Evolutionary conservation across 2,888 invertebrate genomes (phyloP), one percentile per base, ranked within the genome.

Genomic region (Noctua comes): DNA sequence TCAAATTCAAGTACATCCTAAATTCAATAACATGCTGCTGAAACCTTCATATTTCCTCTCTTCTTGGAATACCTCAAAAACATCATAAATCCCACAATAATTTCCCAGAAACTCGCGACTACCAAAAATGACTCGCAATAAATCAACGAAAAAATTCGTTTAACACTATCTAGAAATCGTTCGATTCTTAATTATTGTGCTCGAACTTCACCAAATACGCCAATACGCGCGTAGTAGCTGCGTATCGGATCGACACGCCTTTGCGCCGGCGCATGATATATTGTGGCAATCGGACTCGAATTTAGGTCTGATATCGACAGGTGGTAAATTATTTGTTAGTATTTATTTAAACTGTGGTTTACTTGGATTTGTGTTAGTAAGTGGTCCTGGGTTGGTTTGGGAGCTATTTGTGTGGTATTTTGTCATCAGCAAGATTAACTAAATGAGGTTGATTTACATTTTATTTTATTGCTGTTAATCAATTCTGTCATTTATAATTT

Each of bases 161-260:
- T 86, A 85, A 84, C 85, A 87, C 88, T 93, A 95, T 94, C 93
- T 86, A 83, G 87, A 90, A 93, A 87, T 91, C 90, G 88, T 79
- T 80, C 76, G 68, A 68, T 79, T 79, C 85, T 89, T 92, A 93
- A 94, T 93, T 92, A 91, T 89, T 91, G 88, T 89, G 88, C 88
- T 88, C 82, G 89, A 91, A 90, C 90, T 89, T 88, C 88, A 90
- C 91, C 92, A 92, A 94, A 93, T 92, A 93, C 90, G 92, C 87
- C 86, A 93, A 93, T 92, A 92, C 91, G 92, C 88, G 86, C 90
- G 85, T 90, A 91, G 92, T 91, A 93, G 93, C 91, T 59, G 75
- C 85, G 77, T 93, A 93, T 93, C 93, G 31, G 84, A 93, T 93
- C 92, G 89, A 80, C 89, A 93, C 95, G 94, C 95, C 95, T 90